Evolutionary conservation across 2,888 invertebrate genomes (phyloP).

Genomic region (Zelleria hepariella): DNA sequence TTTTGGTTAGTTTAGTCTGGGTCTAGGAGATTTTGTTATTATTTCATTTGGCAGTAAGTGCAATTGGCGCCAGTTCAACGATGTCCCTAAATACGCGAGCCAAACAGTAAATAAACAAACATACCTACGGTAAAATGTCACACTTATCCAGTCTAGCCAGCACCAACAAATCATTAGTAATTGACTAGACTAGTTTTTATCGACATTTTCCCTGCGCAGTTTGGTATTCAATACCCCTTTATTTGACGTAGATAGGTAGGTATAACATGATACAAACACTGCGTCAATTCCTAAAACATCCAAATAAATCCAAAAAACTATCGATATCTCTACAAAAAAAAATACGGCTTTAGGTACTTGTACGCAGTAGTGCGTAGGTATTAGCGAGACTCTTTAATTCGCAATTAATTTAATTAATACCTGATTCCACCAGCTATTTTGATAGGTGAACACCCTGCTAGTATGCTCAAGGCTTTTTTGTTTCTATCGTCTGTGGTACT

Average conservation of each 20-base stretch:
- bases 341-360: not conserved
- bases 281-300: not conserved
- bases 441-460: not conserved
- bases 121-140: not conserved
- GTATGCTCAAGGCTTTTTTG: not conserved
- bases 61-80: slow-evolving; percentile 60
- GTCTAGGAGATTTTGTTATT: slow-evolving; percentile 26
- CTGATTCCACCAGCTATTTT: too few species aligned
- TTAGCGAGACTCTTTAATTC: not conserved
- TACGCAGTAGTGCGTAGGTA: not conserved
- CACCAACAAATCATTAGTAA: not conserved
- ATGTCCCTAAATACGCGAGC: slow-evolving; percentile 36
- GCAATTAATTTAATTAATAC: too few species aligned
- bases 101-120: slow-evolving; percentile 32
- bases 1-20: slow-evolving; percentile 42
- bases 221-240: not conserved
- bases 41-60: slow-evolving; percentile 55
- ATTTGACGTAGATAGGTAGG: too few species aligned
- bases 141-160: not conserved
- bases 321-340: not conserved
- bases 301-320: not conserved
- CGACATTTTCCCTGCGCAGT: not conserved
- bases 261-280: not conserved
- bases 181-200: not conserved
- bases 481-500: slow-evolving; percentile 22